Evolutionary conservation across 1,140 invertebrate species (phyloP).

Genomic region (Bombus confusus): DNA sequence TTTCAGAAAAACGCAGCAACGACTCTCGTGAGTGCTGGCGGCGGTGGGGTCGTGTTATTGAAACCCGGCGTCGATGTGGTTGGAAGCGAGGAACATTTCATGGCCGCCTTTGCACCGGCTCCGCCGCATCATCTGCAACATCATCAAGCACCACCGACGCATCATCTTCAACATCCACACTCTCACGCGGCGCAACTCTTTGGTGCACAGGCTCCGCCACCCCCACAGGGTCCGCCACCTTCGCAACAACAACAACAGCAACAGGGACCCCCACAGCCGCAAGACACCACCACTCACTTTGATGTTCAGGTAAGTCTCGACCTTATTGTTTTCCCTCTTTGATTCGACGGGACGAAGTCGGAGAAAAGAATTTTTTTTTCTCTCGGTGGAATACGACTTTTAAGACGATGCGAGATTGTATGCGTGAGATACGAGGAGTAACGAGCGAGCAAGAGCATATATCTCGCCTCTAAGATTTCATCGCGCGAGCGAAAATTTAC

Average conservation of each 20-base stretch:
- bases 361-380: not conserved
- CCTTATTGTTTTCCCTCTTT: constrained; percentile 10
- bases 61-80: constrained; percentile 84
- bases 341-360: not conserved
- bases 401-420: not conserved
- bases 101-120: constrained; percentile 84
- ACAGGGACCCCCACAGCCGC: constrained; percentile 82
- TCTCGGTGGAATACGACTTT: constrained; percentile 5
- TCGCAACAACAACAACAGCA: constrained; percentile 86
- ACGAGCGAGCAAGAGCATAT: not conserved
- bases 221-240: constrained; percentile 78
- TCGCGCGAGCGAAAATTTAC: not conserved
- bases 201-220: constrained; percentile 82
- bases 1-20: constrained; percentile 84
- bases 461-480: not conserved
- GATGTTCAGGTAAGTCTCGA: constrained; percentile 82
- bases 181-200: constrained; percentile 81
- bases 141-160: constrained; percentile 81
- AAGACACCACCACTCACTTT: constrained; percentile 82
- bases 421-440: not conserved
- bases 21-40: constrained; percentile 79
- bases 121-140: constrained; percentile 83
- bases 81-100: constrained; percentile 82
- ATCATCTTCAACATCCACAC: constrained; percentile 81
- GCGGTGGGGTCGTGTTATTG: constrained; percentile 80